Evolutionary conservation across 2,888 invertebrate species (phyloP).

Genomic region (Orchesellides sinensis): DNA sequence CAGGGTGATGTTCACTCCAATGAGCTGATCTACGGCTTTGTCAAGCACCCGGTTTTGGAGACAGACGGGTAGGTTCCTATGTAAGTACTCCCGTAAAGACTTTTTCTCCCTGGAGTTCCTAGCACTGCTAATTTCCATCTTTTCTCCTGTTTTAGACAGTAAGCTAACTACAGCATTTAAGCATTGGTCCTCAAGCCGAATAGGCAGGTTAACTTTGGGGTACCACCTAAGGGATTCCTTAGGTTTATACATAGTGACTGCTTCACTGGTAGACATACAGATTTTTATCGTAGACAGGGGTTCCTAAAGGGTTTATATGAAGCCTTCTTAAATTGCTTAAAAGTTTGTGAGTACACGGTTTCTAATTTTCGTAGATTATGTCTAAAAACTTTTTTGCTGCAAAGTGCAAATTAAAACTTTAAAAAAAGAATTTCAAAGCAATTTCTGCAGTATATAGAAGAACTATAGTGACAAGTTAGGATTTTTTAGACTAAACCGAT

Average conservation of each 20-base stretch:
- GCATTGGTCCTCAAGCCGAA: conserved; percentile 33
- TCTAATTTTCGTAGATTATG: no score
- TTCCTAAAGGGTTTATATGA: no score
- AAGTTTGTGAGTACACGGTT: no score
- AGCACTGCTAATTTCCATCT: not conserved
- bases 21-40: conserved; percentile 15
- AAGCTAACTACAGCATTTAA: not conserved
- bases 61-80: conserved; percentile 6
- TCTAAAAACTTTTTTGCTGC: no score
- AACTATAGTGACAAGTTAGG: conserved; percentile 11
- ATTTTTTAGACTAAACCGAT: no score
- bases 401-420: no score
- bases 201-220: conserved; percentile 16
- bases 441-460: no score
- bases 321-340: no score
- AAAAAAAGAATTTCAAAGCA: no score
- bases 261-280: not conserved
- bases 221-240: conserved; percentile 38
- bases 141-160: not conserved
- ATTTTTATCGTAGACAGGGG: not conserved
- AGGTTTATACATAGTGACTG: conserved; percentile 47
- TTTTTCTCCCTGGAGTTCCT: conserved; percentile 47
- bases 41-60: conserved; percentile 35
- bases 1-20: conserved; percentile 32
- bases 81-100: conserved; percentile 29